Base-by-base conservation (phyloP, 1,140 invertebrate species). In the Protaetia brevitarsis region DNA sequence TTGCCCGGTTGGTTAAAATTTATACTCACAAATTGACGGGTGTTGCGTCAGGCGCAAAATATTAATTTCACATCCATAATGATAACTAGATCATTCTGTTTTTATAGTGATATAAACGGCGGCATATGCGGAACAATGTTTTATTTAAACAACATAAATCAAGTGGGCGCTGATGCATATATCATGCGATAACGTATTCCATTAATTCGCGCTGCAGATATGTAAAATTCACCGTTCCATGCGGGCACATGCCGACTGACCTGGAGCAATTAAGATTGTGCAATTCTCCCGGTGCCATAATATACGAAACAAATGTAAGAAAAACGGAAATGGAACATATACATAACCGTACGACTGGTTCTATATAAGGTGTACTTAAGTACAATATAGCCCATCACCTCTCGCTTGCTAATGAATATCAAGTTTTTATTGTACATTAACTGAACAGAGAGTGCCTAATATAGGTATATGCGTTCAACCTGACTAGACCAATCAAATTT, bases 121-220 rank as follows among this genome's bases (percentile, higher is more conserved):
- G 16, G 41, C 41, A 45, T 7, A 45, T 45, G 41, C 23, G 56
- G 11, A 27, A 7, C 56, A 27, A 58, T 58, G 29, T 58, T 58
- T 58, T 58, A 58, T 58, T 58, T 58, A 26, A 58, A 58, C 56
- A 28, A 28, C 56, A 28, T 58, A 58, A 58, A 58, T 58, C 56
- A 28, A 27, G 10, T 58, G 16, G 11, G 11, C 26, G 28, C 56
- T 28, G 56, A 58, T 58, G 56, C 56, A 58, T 58, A 58, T 58
- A 58, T 58, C 56, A 58, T 58, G 56, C 56, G 56, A 58, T 58
- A 58, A 58, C 26, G 28, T 58, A 58, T 28, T 58, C 56, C 21
- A 56, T 56, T 56, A 56, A 27, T 58, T 58, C 29, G 21, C 41
- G 13, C 13, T 45, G 41, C 41, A 19, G 10, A 19, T 21, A 45